These are phyloP conservation scores for Tribolium castaneum DNA, from an alignment of 1,140 invertebrate species.

Conservation along the genomic window DNA sequence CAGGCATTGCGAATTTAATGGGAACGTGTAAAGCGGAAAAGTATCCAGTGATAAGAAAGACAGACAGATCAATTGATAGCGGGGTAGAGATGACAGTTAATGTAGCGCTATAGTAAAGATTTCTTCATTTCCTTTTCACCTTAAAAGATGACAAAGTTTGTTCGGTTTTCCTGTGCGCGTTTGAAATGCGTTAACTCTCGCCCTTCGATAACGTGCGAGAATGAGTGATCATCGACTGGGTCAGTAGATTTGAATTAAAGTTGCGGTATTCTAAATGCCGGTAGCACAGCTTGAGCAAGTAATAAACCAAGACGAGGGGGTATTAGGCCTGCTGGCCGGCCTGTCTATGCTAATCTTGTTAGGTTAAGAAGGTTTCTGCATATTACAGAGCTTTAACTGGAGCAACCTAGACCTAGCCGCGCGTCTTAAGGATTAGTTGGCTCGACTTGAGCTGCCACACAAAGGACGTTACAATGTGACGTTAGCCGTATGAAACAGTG, in stretches of 20 bases:
- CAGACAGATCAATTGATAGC: conserved; percentile 63
- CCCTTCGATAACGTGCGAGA: neutral
- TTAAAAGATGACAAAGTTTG: conserved; percentile 49
- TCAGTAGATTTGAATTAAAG: too few relatives aligned
- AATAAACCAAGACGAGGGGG: conserved; percentile 57
- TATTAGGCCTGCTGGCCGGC: conserved; percentile 59
- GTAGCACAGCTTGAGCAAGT: conserved; percentile 47
- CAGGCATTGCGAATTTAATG: conserved; percentile 55
- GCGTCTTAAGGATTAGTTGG: conserved; percentile 72
- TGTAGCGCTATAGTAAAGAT: conserved; percentile 53
- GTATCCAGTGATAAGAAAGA: conserved; percentile 61
- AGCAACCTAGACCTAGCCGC: conserved; percentile 60
- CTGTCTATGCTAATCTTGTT: conserved; percentile 75
- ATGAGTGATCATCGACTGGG: conserved; percentile 15
- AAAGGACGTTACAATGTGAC: conserved; percentile 52
- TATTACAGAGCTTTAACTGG: conserved; percentile 70
- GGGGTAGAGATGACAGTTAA: conserved; percentile 60
- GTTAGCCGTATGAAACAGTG: conserved; percentile 47
- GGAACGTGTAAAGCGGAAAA: conserved; percentile 61
- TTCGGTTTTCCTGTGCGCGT: conserved; percentile 42
- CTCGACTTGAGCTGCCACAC: conserved; percentile 59
- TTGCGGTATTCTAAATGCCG: too few relatives aligned
- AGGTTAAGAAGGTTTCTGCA: conserved; percentile 76
- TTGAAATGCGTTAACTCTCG: conserved; percentile 39
- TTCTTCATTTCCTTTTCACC: conserved; percentile 57